Conservation (phyloP, 64 coral and sea anemone species). For the Acropora yongei region DNA sequence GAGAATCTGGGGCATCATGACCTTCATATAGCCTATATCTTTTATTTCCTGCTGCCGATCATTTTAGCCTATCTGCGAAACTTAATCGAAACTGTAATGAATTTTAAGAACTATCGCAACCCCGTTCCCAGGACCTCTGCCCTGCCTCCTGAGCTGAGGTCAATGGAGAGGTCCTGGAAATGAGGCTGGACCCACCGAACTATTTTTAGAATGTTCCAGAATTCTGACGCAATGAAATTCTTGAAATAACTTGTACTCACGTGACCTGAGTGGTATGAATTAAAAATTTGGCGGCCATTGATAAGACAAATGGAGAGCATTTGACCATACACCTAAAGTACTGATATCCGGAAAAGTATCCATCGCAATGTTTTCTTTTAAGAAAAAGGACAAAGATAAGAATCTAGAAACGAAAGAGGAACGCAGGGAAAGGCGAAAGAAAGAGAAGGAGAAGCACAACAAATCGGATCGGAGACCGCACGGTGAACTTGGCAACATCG, state of each 20-base stretch:
- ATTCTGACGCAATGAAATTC: slow-evolving; percentile 24
- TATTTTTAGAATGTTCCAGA: background rate
- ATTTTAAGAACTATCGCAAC: background rate
- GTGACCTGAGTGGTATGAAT: slow-evolving; percentile 80
- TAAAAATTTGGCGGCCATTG: slow-evolving; percentile 99
- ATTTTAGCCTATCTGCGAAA: too few relatives aligned
- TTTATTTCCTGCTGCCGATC: background rate
- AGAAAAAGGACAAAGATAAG: slow-evolving; percentile 95
- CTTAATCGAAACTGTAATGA: too few relatives aligned
- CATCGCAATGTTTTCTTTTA: slow-evolving; percentile 92
- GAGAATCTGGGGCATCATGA: background rate
- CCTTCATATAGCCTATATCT: background rate
- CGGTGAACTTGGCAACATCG: slow-evolving; percentile 74
- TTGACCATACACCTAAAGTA: slow-evolving; percentile 49
- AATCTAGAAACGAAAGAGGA: slow-evolving; percentile 84
- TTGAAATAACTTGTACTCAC: slow-evolving; percentile 30
- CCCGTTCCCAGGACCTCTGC: too few relatives aligned
- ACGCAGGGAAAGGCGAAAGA: slow-evolving; percentile 80
- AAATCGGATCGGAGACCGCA: slow-evolving; percentile 69
- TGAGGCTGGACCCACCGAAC: too few relatives aligned
- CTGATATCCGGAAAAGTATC: background rate
- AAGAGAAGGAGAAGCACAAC: slow-evolving; percentile 85
- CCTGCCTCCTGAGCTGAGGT: too few relatives aligned
- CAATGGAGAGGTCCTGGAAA: background rate
- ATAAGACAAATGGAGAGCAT: slow-evolving; percentile 32